Percentiles rank a stretch among this genome's conserved stretches.
These are phyloP conservation scores for Tiaroga cobitis DNA, from an alignment of 2,797 vertebrate species.

Conservation along the genomic window DNA sequence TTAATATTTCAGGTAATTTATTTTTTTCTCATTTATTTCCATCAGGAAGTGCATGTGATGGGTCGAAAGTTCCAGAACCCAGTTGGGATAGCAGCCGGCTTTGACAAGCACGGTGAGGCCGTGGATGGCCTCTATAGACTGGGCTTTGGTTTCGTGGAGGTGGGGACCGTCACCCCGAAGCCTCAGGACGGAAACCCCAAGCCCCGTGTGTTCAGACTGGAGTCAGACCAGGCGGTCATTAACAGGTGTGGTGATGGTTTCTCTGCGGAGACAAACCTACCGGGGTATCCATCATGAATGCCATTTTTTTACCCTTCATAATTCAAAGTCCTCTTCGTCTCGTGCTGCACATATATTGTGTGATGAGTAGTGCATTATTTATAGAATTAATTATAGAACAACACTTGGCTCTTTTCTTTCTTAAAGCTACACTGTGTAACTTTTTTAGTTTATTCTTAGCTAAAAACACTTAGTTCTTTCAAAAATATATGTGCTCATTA, in stretches of 20 bases:
- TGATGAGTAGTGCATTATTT: background rate
- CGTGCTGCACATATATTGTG: background rate
- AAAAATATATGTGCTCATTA: too few relatives aligned
- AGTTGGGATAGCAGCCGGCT: constrained; percentile 93
- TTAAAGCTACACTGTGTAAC: too few relatives aligned
- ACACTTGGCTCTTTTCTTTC: background rate
- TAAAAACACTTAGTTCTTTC: too few relatives aligned
- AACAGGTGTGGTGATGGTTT: constrained; percentile 82
- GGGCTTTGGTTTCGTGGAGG: constrained; percentile 96
- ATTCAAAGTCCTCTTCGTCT: background rate
- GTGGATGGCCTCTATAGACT: constrained; percentile 90
- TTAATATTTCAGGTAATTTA: too few relatives aligned
- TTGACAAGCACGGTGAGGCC: constrained; percentile 93
- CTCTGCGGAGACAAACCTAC: too few relatives aligned
- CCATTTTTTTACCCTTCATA: too few relatives aligned
- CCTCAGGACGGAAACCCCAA: constrained; percentile 93
- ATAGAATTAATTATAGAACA: background rate
- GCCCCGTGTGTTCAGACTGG: constrained; percentile 91
- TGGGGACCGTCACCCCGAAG: constrained; percentile 92
- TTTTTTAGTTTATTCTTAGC: too few relatives aligned
- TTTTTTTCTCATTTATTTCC: background rate
- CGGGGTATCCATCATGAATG: too few relatives aligned
- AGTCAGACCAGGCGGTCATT: constrained; percentile 85
- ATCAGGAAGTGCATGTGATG: constrained; percentile 86
- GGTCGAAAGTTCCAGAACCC: constrained; percentile 91